Percentiles rank a stretch among this genome's conserved stretches.
phyloP scores from a whole-genome alignment of 2,797 vertebrate genomes.

The Buphagus erythrorhynchus region DNA sequence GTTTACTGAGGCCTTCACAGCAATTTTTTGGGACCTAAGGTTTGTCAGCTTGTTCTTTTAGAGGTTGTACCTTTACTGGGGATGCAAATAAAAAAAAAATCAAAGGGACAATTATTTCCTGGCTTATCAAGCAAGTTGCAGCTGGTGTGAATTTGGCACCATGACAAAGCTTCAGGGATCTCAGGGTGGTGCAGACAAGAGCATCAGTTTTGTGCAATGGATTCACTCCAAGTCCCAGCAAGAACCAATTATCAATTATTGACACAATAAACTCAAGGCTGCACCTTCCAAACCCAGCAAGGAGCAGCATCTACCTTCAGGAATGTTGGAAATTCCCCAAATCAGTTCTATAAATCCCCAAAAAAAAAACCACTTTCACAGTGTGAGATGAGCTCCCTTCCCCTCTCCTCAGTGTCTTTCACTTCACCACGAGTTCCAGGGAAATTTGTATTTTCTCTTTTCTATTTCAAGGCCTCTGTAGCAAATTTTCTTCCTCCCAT shows the following conservation, averaged over 20 bases:
- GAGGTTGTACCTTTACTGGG: not conserved
- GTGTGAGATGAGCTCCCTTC: not conserved
- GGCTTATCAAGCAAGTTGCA: not conserved
- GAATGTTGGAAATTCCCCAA: not conserved
- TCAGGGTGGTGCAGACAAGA: not conserved
- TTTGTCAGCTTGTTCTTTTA: not conserved
- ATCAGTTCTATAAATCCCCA: not conserved
- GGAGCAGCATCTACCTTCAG: not conserved
- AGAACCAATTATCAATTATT: not conserved
- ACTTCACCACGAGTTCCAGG: not conserved
- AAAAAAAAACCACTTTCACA: rapidly evolving
- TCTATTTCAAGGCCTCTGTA: not conserved
- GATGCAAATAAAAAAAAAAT: not conserved
- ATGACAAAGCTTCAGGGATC: not conserved
- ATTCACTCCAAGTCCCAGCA: not conserved
- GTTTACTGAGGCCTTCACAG: not conserved
- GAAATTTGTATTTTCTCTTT: not conserved
- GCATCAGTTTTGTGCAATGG: not conserved
- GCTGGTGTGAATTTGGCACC: not conserved
- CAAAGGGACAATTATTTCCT: not conserved
- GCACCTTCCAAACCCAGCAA: not conserved
- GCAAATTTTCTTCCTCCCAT: not conserved
- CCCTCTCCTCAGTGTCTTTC: no score
- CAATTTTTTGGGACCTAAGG: not conserved
- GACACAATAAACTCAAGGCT: not conserved